Conservation (phyloP, 2,113 vertebrate genomes). For the Copsychus sechellarum region DNA sequence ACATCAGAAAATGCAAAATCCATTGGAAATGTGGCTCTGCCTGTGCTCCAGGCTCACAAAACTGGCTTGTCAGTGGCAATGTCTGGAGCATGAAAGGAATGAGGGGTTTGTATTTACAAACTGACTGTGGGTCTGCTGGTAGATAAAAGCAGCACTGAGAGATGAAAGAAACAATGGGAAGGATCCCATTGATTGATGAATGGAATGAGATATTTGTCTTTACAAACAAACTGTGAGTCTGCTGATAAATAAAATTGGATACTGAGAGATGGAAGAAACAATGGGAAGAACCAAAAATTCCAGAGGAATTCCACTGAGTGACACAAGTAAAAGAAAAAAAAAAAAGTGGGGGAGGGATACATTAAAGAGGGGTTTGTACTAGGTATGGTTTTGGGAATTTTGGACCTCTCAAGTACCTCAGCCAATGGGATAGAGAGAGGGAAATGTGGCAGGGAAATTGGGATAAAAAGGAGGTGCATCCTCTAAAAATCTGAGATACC, state of each 20-base stretch:
- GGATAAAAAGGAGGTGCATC: background rate
- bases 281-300: background rate
- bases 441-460: background rate
- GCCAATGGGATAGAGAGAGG: background rate
- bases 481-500: fast-evolving
- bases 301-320: fast-evolving
- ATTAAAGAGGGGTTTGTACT: background rate
- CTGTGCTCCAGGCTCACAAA: background rate
- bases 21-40: background rate
- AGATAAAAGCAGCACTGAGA: background rate
- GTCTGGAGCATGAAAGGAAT: background rate
- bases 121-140: background rate
- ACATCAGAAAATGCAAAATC: background rate
- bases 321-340: background rate
- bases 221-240: background rate
- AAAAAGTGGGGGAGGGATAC: too few relatives aligned
- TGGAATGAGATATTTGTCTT: background rate
- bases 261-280: background rate
- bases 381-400: background rate
- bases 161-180: background rate
- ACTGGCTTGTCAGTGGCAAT: background rate
- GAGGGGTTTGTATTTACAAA: background rate
- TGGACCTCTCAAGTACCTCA: background rate
- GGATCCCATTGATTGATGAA: background rate
- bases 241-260: background rate